Evolutionary conservation across 2,797 vertebrate species (phyloP).

Genomic region (Kryptopterus vitreolus): DNA sequence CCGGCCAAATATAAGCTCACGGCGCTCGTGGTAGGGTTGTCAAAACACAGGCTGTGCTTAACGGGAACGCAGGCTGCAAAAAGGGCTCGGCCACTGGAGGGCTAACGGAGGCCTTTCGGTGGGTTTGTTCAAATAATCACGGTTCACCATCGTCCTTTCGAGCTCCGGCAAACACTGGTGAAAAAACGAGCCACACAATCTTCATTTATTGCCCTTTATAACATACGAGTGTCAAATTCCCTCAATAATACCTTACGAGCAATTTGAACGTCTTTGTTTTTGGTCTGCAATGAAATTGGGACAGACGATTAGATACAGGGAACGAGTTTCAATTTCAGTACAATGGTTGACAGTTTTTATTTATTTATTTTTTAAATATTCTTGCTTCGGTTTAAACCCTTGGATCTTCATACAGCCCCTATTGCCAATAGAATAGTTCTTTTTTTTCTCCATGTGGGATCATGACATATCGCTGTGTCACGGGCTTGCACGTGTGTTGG

Average conservation of each 20-base stretch:
- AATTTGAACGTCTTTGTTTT: neutral
- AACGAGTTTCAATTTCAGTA: neutral
- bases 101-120: conserved; percentile 38
- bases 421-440: conserved; percentile 42
- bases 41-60: conserved; percentile 54
- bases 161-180: conserved; percentile 15
- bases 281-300: neutral
- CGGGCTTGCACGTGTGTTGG: conserved; percentile 70
- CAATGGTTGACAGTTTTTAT: neutral
- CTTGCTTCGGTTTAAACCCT: conserved; percentile 1
- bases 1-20: conserved; percentile 58
- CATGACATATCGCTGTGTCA: conserved; percentile 61
- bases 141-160: conserved; percentile 26
- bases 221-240: neutral
- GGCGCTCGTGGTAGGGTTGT: conserved; percentile 54
- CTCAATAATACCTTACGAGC: neutral
- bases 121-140: conserved; percentile 32
- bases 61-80: conserved; percentile 49
- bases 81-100: conserved; percentile 50
- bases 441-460: conserved; percentile 57
- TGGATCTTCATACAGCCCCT: conserved; percentile 22
- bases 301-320: neutral
- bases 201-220: neutral
- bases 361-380: too few relatives aligned
- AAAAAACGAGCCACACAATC: conserved; percentile 14